A percentile compares a stretch with the other conserved stretches of the same genome.
Conservation (phyloP, 2,797 vertebrate species). For the Paramormyrops hopkinsi region DNA sequence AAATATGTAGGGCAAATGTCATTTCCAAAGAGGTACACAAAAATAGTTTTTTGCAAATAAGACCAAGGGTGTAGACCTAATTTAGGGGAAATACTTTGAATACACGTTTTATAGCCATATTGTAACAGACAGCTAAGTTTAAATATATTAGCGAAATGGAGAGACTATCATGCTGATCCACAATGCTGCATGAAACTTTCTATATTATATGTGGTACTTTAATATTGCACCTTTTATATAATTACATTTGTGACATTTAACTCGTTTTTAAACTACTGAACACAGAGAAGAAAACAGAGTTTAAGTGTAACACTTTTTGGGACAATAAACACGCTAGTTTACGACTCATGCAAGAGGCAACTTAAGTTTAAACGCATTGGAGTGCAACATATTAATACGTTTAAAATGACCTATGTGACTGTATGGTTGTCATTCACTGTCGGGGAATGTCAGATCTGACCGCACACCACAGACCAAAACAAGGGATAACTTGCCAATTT, state of each 20-base stretch:
- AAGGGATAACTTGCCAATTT: background rate
- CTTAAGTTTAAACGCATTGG: background rate
- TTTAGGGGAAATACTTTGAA: background rate
- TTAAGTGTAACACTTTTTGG: background rate
- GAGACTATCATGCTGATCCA: background rate
- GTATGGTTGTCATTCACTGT: background rate
- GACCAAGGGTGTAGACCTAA: background rate
- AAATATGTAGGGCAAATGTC: background rate
- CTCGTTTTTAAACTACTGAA: background rate
- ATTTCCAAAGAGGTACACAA: background rate
- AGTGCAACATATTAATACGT: background rate
- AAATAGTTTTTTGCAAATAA: background rate
- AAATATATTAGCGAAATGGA: background rate
- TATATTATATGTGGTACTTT: background rate
- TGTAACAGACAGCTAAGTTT: background rate
- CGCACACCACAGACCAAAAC: background rate
- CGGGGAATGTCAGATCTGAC: background rate
- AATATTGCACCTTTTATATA: background rate
- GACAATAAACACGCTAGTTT: background rate
- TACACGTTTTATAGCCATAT: background rate
- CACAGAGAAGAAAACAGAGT: background rate
- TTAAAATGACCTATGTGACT: background rate
- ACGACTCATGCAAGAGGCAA: background rate
- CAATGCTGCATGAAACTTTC: background rate
- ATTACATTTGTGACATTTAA: background rate